Evolutionary conservation across 2,113 vertebrate species (phyloP).

Genomic region (Antennarius striatus): DNA sequence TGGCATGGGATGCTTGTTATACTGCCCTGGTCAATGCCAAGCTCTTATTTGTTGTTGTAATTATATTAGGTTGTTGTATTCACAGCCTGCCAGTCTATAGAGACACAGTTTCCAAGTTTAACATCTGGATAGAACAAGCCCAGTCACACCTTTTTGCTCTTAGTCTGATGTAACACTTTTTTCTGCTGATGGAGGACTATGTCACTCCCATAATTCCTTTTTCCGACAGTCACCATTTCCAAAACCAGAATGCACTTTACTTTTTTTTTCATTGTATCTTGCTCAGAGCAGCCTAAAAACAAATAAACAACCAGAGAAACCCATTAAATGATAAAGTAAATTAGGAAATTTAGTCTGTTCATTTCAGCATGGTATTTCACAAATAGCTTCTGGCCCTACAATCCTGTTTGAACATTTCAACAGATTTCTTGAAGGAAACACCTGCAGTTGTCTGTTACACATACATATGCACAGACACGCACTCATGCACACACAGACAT

Average conservation of each 20-base stretch:
- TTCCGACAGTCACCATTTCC: background rate
- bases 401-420: too few relatives aligned
- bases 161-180: constrained; percentile 7
- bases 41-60: background rate
- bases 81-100: constrained; percentile 1
- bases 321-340: constrained; percentile 4
- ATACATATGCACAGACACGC: background rate
- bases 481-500: background rate
- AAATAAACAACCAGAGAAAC: background rate
- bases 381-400: too few relatives aligned
- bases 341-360: background rate
- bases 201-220: background rate
- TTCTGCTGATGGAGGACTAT: constrained; percentile 4
- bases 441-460: too few relatives aligned
- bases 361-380: background rate
- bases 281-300: background rate
- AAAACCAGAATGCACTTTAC: background rate
- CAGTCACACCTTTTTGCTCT: constrained; percentile 19
- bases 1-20: background rate
- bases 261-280: background rate
- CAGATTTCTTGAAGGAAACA: too few relatives aligned
- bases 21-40: background rate
- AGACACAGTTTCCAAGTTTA: constrained; percentile 13
- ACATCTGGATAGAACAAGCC: constrained; percentile 13
- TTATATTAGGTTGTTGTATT: constrained; percentile 7